Base-by-base conservation (phyloP, 2,113 vertebrate genomes). In the Callochromis pleurospilus region DNA sequence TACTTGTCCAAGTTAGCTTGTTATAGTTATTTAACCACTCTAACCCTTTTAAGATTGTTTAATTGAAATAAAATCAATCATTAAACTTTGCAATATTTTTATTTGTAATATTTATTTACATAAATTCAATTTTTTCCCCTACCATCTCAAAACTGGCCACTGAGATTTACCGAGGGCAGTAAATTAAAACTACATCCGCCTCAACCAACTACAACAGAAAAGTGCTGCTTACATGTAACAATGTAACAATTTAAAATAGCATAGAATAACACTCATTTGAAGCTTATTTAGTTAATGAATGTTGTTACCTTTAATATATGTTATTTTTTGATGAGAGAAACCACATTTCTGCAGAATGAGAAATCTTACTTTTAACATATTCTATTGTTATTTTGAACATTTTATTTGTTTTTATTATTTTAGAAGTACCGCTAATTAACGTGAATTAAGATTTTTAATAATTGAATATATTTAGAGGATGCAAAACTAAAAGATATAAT, bases 101-200 rank as follows among this genome's bases (percentile, higher is more conserved):
- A 21, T 0, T 65, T 21, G 60, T 13, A 65, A 65, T 65, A 65
- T 65, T n/a, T 65, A 65, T 65, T 65, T 13, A 65, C 4, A 38
- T 65, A 65, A 65, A 5, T 65, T 65, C 0, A 0, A n/a, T 65
- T 36, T n/a, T 3, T 15, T 0, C 0, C 19, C 2, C 38, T 24
- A 9, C 38, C 3, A 42, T 70, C n/a, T 70, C n/a, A 24, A 29
- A 75, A 19, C 42, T 29, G 38, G 1, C n/a, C 21, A 65, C 31
- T 21, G 10, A 65, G 60, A 38, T 65, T 13, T 65, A 38, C 33
- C 0, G 31, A 65, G 31, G 17, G 31, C 58, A 0, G 3, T 1
- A 36, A 62, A 36, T 36, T 36, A 36, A 62, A 36, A 62, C 31
- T n/a, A 36, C 17, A 0, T 73, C 38, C 1, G 4, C n/a, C 1